These are phyloP conservation scores for Odontocerum albicorne DNA, from an alignment of 2,888 invertebrate species.

Conservation along the genomic window DNA sequence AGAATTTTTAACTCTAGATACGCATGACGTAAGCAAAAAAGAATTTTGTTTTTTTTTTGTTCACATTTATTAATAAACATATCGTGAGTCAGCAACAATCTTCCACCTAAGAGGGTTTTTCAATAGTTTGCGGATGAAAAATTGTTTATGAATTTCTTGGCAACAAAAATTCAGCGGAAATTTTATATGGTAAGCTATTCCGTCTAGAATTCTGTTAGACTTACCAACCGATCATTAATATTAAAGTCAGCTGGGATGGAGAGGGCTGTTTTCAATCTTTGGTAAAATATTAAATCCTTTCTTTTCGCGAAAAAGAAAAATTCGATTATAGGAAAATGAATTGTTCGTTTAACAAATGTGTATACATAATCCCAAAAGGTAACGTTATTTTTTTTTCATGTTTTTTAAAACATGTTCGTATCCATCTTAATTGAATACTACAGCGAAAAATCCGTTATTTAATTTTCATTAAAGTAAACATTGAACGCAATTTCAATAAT, in stretches of 20 bases:
- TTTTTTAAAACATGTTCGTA: too few relatives aligned
- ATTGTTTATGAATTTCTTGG: background rate
- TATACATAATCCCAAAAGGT: too few relatives aligned
- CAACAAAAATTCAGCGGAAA: constrained; percentile 1
- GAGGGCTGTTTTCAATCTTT: background rate
- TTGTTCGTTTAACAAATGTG: too few relatives aligned
- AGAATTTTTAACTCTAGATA: too few relatives aligned
- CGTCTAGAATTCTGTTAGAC: background rate
- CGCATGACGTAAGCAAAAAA: constrained; percentile 8
- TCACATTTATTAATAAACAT: constrained; percentile 12
- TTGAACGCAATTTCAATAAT: too few relatives aligned
- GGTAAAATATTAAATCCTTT: too few relatives aligned
- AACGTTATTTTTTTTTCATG: too few relatives aligned
- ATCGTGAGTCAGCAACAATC: constrained; percentile 11
- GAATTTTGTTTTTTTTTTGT: background rate
- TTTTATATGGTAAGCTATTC: background rate
- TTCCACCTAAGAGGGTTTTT: constrained; percentile 1
- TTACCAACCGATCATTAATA: constrained; percentile 10
- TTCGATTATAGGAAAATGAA: too few relatives aligned
- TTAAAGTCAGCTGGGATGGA: background rate
- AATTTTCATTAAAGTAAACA: too few relatives aligned
- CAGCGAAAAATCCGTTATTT: too few relatives aligned
- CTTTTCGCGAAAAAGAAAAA: too few relatives aligned
- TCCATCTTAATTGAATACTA: too few relatives aligned
- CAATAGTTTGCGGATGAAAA: constrained; percentile 6